Evolutionary conservation across 2,113 vertebrate genomes (phyloP), one percentile per base, ranked within the genome.

Genomic region (Nothobranchius furzeri): DNA sequence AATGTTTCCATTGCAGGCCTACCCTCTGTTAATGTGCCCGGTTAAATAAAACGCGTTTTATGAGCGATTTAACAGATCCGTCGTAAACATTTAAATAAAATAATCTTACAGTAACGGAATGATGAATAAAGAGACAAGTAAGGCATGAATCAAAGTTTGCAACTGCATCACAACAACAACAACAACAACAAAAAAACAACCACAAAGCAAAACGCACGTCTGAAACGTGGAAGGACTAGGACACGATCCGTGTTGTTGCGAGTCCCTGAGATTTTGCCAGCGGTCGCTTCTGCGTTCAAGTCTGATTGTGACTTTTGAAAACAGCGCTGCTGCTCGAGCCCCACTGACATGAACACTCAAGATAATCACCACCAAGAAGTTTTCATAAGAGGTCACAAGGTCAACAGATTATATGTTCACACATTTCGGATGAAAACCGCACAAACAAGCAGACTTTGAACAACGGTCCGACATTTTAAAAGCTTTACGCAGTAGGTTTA

Each of bases 221-320:
- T 75, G 46, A 76, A 55, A 50, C 30, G 64, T 51, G 12, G 40
- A 62, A 49, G 60, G 46, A 76, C 42, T 25, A 56, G 70, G 60
- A 70, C 42, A 14, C 60, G 57, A 73, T 61, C 59, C 15, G 49
- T 67, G 72, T 62, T 71, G 64, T 54, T 20, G 60, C 46, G 78
- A 84, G 67, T 92, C 85, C 90, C 90, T 92, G 90, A 92, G 90
- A 87, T 87, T 70, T 73, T 72, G 65, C 45, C 78, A 80, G 73
- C 78, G 53, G 15, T 79, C 67, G 73, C 66, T 48, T 35, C 57
- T 58, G 73, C 71, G 46, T 61, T 30, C 36, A 37, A 14, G 36
- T 76, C 55, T 48, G 57, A 61, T 72, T 30, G 50, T 60, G 58
- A 75, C 43, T 67, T 79, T 45, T 48, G 24, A 70, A 70, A 68